Conservation (phyloP, 2,113 vertebrate species). For the Brachyhypopomus occidentalis region DNA sequence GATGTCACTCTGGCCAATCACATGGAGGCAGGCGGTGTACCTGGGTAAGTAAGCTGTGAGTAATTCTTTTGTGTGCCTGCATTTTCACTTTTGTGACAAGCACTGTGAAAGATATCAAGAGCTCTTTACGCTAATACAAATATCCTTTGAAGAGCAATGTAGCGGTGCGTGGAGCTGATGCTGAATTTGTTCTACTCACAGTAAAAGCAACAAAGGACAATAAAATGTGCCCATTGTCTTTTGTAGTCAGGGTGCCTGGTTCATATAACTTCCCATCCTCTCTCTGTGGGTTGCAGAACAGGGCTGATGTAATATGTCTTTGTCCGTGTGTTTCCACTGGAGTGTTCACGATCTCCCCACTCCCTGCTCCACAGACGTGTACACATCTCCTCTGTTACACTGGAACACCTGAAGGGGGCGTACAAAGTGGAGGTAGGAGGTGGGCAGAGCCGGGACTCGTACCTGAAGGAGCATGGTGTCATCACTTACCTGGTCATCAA, state of each 20-base stretch:
- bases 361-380: conserved; percentile 82
- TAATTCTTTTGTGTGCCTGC: conserved; percentile 8
- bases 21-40: conserved; percentile 97
- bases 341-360: conserved; percentile 16
- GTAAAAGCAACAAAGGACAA: neutral
- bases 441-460: conserved; percentile 88
- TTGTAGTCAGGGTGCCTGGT: neutral
- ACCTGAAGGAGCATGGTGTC: conserved; percentile 92
- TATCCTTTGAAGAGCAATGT: conserved; percentile 32
- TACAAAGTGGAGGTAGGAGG: conserved; percentile 95
- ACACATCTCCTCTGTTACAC: conserved; percentile 94
- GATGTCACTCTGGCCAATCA: conserved; percentile 97
- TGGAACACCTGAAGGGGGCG: conserved; percentile 92
- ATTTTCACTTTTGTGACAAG: conserved; percentile 41
- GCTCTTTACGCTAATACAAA: conserved; percentile 45
- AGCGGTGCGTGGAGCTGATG: conserved; percentile 31
- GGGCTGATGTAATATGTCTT: conserved; percentile 32
- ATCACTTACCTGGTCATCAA: conserved; percentile 96
- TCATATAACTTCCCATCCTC: conserved; percentile 17
- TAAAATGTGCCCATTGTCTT: neutral
- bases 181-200: conserved; percentile 35
- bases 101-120: conserved; percentile 32
- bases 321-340: conserved; percentile 30
- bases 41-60: conserved; percentile 86
- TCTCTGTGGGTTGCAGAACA: conserved; percentile 18